Conservation (phyloP, 1,140 invertebrate species). For the Pseudomyrmex pallidus region DNA sequence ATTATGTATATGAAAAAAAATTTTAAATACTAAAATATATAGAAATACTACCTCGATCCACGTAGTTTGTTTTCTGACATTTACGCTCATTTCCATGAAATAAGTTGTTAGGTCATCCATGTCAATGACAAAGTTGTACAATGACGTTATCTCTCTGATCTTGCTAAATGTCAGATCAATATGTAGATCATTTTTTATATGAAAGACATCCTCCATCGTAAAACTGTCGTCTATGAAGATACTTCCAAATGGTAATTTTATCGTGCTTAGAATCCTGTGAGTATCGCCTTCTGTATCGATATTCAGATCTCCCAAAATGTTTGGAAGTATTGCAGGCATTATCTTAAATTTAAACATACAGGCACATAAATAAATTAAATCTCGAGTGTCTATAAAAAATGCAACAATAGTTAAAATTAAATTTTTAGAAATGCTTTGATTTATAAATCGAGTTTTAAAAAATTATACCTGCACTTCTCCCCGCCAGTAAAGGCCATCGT, state of each 20-base stretch:
- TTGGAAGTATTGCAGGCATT: constrained; percentile 77
- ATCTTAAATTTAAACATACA: constrained; percentile 60
- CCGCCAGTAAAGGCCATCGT: constrained; percentile 86
- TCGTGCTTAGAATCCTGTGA: constrained; percentile 84
- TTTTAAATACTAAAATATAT: background rate
- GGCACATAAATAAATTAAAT: constrained; percentile 18
- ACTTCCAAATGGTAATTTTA: constrained; percentile 85
- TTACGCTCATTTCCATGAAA: constrained; percentile 85
- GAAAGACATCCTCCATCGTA: constrained; percentile 86
- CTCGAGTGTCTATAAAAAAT: background rate
- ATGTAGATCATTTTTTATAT: constrained; percentile 88
- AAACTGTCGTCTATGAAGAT: constrained; percentile 85
- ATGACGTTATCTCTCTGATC: constrained; percentile 87
- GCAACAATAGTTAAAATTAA: background rate
- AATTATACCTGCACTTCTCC: constrained; percentile 86
- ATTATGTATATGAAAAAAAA: background rate
- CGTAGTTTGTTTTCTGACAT: constrained; percentile 84
- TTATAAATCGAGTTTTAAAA: background rate
- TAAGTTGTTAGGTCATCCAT: constrained; percentile 85
- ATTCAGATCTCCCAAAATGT: constrained; percentile 86
- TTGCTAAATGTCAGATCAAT: constrained; percentile 87
- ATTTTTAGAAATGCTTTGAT: background rate
- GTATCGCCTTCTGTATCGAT: constrained; percentile 86
- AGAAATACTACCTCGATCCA: constrained; percentile 86
- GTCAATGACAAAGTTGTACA: constrained; percentile 87